A percentile compares a stretch with the other conserved stretches of the same genome.
These are phyloP conservation scores for Chloroceryle amazona DNA, from an alignment of 2,797 vertebrate species.

Conservation along the genomic window DNA sequence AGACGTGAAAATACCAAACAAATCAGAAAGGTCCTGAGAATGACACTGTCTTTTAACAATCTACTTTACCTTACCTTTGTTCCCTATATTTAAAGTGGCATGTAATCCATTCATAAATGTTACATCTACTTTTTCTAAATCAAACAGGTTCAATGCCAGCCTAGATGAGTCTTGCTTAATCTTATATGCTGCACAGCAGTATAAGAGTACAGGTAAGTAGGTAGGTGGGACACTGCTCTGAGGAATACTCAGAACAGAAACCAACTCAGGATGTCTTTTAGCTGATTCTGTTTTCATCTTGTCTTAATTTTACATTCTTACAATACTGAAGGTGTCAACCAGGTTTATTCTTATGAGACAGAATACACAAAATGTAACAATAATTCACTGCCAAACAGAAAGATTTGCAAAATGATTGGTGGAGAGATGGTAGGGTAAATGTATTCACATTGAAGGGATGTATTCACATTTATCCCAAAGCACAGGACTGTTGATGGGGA, in stretches of 20 bases:
- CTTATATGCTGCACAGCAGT: not conserved
- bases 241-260: not conserved
- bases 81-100: not conserved
- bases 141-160: not conserved
- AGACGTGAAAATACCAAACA: not conserved
- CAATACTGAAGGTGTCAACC: not conserved
- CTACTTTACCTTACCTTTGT: not conserved
- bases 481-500: not conserved
- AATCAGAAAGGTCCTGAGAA: not conserved
- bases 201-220: not conserved
- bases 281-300: not conserved
- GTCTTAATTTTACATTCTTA: not conserved
- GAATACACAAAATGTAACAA: not conserved
- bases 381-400: not conserved
- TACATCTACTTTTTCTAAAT: not conserved
- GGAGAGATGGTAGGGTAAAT: not conserved
- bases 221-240: not conserved
- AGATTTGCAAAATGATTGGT: not conserved
- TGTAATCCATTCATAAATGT: not conserved
- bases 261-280: not conserved
- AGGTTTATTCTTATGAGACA: not conserved
- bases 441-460: not conserved
- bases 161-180: not conserved
- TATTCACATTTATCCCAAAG: not conserved
- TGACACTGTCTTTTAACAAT: not conserved